Evolutionary conservation across 2,797 vertebrate genomes (phyloP), one percentile per base, ranked within the genome.

Genomic region (Spea hammondii): DNA sequence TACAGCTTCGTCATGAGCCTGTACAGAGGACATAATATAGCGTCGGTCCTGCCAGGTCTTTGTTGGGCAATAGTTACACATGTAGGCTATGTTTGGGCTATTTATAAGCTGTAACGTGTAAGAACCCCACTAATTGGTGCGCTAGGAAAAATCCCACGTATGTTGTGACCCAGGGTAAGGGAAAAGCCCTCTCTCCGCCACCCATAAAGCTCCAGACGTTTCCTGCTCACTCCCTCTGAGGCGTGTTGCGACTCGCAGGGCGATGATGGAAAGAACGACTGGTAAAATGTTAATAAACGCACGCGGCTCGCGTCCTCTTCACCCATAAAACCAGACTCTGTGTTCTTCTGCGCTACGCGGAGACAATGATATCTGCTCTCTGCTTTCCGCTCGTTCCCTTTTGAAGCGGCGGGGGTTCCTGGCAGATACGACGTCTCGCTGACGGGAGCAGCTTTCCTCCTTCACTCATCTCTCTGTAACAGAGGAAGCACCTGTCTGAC

Each of bases 401-500:
- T 44, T 17, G n/a, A 45, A 6, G 10, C 60, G 5, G 8, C 4
- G 11, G 77, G 51, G 62, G 51, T 10, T 46, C 5, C 53, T 54
- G 32, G 44, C 49, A n/a, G 57, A 9, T 6, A 55, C 6, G 13
- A 67, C 53, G 67, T 60, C 64, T 79, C 59, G 53, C 62, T 6
- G 54, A 60, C 32, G 32, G 2, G 48, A 64, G 12, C 32, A 11
- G 51, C 46, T 12, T 9, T 70, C 59, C 45, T 49, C 6, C 7
- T 47, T 12, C 9, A 11, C 65, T 68, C 11, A 55, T 59, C 12
- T 5, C 46, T 7, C 5, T 49, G 12, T 51, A 70, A 49, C 12
- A 5, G 80, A 94, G 95, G 95, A 97, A 95, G 87, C 95, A 96
- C 93, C 95, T 96, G 93, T 85, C 79, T 83, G 86, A 96, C 94